Evolutionary conservation across 2,113 vertebrate genomes (phyloP), one percentile per base, ranked within the genome.

Genomic region (Muntiacus muntjak): DNA sequence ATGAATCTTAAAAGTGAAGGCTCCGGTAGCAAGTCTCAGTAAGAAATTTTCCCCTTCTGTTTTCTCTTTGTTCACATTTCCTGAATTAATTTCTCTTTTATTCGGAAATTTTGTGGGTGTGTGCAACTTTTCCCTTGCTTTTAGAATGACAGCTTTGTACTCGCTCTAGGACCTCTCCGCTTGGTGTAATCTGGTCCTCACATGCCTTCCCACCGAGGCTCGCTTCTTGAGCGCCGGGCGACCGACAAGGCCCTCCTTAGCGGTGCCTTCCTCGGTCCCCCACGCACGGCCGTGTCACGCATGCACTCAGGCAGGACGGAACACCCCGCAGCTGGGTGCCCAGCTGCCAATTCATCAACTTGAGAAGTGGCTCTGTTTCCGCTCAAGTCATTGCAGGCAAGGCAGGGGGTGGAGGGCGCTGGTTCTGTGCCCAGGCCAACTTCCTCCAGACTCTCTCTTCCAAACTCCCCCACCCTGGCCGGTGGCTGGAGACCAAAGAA

Each of bases 1-100:
- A 89, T 57, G 21, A 86, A 76, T 90, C 84, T 92, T 96, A 79
- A 96, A 97, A 96, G 45, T 47, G 36, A 96, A 91, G 21, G 76
- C 52, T 83, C 36, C 71, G 86, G 36, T 7, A 76, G 36, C 58
- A 91, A 96, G 55, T 76, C 89, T 87, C 36, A 33, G 50, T 33
- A 91, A 62, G 14, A 60, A 28, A 87, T n/a, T 57, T 50, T 26
- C 40, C 13, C 13, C 15, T 62, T 33, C 58, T 54, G 25, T 67
- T 50, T 79, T 94, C 89, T 25, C 23, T 96, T 83, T 76, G 89
- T 79, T 84, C 17, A 33, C 28, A 79, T 94, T 93, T 92, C 89
- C 58, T 86, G 50, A 94, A 94, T 58, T 47, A 55, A 76, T 85
- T 95, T 60, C 26, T 84, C 16, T 92, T 60, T 57, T 45, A 67